Conservation (phyloP, 2,797 vertebrate genomes). For the Lacerta viridis region DNA sequence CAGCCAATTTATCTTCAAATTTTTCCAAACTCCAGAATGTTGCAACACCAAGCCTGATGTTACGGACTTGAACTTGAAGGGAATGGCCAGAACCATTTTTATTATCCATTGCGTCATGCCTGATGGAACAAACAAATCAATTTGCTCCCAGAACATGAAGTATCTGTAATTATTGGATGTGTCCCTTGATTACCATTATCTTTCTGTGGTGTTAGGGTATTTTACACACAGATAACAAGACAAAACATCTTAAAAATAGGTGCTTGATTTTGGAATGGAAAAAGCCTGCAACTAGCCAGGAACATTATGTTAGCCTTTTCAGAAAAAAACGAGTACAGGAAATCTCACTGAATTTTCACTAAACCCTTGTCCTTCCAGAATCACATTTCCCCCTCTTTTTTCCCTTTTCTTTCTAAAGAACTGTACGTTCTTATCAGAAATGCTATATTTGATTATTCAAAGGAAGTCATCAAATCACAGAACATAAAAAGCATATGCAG, state of each 20-base stretch:
- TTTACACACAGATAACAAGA: neutral
- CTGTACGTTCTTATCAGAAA: neutral
- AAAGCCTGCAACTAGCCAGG: neutral
- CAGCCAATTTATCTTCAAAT: conserved; percentile 92
- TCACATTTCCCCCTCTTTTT: neutral
- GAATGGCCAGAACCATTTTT: conserved; percentile 67
- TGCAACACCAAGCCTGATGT: conserved; percentile 89
- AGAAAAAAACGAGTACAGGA: neutral
- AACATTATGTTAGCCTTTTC: neutral
- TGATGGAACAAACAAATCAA: conserved; percentile 58
- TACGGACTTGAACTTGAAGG: conserved; percentile 89
- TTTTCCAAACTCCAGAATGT: conserved; percentile 95
- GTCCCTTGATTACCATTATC: neutral
- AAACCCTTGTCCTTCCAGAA: neutral
- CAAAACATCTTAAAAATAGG: neutral
- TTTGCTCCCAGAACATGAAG: conserved; percentile 6
- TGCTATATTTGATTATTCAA: neutral
- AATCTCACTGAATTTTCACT: neutral
- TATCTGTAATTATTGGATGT: neutral
- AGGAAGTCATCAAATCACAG: neutral
- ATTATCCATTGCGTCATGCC: conserved; percentile 83
- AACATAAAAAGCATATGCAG: neutral
- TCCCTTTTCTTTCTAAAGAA: neutral
- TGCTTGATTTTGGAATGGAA: neutral
- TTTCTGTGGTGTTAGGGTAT: neutral